Conservation (phyloP, 1,140 invertebrate genomes). For the Babylonia areolata region DNA sequence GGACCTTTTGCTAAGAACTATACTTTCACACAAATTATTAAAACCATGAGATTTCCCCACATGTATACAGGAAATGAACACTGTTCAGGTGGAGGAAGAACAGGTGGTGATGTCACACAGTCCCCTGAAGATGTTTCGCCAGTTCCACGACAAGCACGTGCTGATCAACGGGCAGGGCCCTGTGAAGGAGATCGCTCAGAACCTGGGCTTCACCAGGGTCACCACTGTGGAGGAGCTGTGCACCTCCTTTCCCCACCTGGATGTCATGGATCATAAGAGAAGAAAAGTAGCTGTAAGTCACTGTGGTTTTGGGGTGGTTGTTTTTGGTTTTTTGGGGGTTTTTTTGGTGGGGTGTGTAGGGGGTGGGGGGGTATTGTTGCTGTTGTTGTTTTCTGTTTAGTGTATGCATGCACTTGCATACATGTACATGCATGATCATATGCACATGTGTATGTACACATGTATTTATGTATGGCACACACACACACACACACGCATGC, state of each 20-base stretch:
- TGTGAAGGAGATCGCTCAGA: slow-evolving; percentile 81
- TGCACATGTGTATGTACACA: too few relatives aligned
- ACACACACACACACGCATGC: not conserved
- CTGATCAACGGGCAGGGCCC: slow-evolving; percentile 85
- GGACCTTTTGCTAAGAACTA: too few relatives aligned
- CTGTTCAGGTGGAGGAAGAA: slow-evolving; percentile 78
- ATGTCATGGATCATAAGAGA: slow-evolving; percentile 83
- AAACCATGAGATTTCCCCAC: too few relatives aligned
- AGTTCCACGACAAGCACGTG: slow-evolving; percentile 82
- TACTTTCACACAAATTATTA: too few relatives aligned
- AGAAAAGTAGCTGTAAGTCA: slow-evolving; percentile 76
- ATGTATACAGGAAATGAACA: too few relatives aligned
- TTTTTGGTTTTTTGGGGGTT: too few relatives aligned
- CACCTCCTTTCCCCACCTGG: slow-evolving; percentile 81
- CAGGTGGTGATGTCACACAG: slow-evolving; percentile 86
- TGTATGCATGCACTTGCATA: too few relatives aligned
- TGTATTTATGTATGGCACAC: not conserved
- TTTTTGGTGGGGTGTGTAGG: too few relatives aligned
- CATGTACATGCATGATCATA: too few relatives aligned
- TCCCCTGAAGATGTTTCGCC: slow-evolving; percentile 81
- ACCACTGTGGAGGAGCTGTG: slow-evolving; percentile 81
- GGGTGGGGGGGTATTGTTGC: too few relatives aligned
- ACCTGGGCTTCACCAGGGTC: slow-evolving; percentile 82
- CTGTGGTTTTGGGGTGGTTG: not conserved
- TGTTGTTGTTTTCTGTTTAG: too few relatives aligned